Evolutionary conservation across 2,113 vertebrate genomes (phyloP).

Genomic region (Alces alces): DNA sequence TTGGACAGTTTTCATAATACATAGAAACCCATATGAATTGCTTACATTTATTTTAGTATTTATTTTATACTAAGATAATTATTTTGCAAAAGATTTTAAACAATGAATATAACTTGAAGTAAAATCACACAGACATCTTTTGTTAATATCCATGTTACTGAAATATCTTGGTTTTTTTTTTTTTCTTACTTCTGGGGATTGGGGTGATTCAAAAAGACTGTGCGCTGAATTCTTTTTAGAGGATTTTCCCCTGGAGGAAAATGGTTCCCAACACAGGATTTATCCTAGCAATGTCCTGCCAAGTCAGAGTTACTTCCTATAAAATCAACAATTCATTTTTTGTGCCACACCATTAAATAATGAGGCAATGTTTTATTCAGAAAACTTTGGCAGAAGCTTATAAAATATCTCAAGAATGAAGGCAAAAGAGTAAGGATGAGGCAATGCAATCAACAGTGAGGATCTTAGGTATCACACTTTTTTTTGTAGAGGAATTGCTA

Average conservation of each 20-base stretch:
- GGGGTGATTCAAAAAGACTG: background rate
- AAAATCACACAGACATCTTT: background rate
- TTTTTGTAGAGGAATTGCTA: background rate
- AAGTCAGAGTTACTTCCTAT: background rate
- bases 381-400: background rate
- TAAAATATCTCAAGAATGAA: slow-evolving; percentile 8
- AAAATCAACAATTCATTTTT: background rate
- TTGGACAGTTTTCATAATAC: background rate
- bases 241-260: background rate
- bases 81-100: background rate
- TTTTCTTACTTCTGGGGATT: background rate
- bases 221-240: background rate
- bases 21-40: background rate
- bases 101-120: background rate
- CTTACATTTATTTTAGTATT: background rate
- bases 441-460: background rate
- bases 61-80: background rate
- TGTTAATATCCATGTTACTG: slow-evolving; percentile 1
- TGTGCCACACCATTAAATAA: background rate
- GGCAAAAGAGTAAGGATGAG: background rate
- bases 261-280: background rate
- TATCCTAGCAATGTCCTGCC: background rate
- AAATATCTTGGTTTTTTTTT: background rate
- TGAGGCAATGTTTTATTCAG: background rate
- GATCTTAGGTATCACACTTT: background rate